phyloP scores from a whole-genome alignment of 1,140 invertebrate species.

The Bombus vancouverensis region DNA sequence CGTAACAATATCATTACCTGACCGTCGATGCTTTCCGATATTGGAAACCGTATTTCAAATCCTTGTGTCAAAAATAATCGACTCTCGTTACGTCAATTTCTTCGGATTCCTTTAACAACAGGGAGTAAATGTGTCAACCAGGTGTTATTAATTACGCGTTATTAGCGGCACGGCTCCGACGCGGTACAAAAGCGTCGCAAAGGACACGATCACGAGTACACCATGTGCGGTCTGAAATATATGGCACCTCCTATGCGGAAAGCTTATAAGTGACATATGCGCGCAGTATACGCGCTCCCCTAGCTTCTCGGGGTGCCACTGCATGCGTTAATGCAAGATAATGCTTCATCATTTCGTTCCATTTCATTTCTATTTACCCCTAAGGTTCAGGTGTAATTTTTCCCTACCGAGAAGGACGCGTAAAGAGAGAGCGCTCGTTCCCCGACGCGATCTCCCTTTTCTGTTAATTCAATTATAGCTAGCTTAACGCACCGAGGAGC shows the following conservation, averaged over 20 bases:
- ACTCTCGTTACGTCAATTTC: background rate
- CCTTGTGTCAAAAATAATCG: background rate
- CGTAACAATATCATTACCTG: background rate
- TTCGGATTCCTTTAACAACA: background rate
- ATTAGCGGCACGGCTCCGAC: background rate
- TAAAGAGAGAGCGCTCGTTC: background rate
- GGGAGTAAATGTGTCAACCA: constrained; percentile 1
- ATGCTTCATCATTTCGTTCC: constrained; percentile 53
- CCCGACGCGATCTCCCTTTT: background rate
- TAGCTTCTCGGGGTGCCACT: constrained; percentile 23
- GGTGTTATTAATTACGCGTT: constrained; percentile 16
- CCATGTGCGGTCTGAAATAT: constrained; percentile 63
- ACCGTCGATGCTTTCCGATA: background rate
- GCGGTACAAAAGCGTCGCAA: background rate
- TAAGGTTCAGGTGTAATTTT: constrained; percentile 55
- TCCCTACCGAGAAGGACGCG: background rate
- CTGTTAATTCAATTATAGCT: constrained; percentile 62
- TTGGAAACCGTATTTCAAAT: background rate
- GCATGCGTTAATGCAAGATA: constrained; percentile 62
- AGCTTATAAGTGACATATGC: constrained; percentile 64
- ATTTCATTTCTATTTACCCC: constrained; percentile 43
- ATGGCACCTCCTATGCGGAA: constrained; percentile 48
- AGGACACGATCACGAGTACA: constrained; percentile 40
- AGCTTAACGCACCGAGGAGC: constrained; percentile 21
- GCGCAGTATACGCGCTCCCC: constrained; percentile 32